Percentiles rank a stretch among this genome's conserved stretches.
Conservation (phyloP, 2,797 vertebrate species). For the Rhinella marina region DNA sequence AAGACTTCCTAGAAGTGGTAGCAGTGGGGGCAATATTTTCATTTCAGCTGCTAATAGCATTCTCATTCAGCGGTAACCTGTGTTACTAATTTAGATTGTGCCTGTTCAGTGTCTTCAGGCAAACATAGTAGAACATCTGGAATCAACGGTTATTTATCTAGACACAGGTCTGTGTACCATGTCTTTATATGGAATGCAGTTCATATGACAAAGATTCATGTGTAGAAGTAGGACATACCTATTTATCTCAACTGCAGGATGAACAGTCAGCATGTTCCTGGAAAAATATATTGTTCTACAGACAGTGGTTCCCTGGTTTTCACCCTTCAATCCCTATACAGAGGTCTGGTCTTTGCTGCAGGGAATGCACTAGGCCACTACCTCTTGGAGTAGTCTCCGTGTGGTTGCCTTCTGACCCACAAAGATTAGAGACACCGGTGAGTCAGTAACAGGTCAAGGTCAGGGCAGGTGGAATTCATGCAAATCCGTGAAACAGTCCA, state of each 20-base stretch:
- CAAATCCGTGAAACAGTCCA: too few relatives aligned
- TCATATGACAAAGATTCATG: background rate
- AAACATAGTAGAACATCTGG: conserved; percentile 36
- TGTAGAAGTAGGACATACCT: conserved; percentile 6
- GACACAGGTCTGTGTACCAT: background rate
- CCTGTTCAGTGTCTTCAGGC: conserved; percentile 53
- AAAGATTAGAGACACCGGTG: too few relatives aligned
- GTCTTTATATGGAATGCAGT: conserved; percentile 35
- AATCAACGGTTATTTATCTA: conserved; percentile 39
- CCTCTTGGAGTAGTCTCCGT: too few relatives aligned
- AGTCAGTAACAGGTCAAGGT: too few relatives aligned
- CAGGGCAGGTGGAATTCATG: too few relatives aligned
- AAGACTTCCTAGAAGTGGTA: conserved; percentile 9
- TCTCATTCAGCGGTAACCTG: conserved; percentile 24
- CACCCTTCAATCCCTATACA: too few relatives aligned
- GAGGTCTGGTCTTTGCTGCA: too few relatives aligned
- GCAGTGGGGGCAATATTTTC: background rate
- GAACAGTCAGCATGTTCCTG: background rate
- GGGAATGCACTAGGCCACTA: too few relatives aligned
- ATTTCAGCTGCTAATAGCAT: conserved; percentile 40
- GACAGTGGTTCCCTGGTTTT: too few relatives aligned
- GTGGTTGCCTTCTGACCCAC: too few relatives aligned
- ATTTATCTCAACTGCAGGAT: background rate
- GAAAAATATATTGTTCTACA: background rate
- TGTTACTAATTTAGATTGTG: background rate